Evolutionary conservation across 2,888 invertebrate genomes (phyloP).

Genomic region (Marronus borbonicus): DNA sequence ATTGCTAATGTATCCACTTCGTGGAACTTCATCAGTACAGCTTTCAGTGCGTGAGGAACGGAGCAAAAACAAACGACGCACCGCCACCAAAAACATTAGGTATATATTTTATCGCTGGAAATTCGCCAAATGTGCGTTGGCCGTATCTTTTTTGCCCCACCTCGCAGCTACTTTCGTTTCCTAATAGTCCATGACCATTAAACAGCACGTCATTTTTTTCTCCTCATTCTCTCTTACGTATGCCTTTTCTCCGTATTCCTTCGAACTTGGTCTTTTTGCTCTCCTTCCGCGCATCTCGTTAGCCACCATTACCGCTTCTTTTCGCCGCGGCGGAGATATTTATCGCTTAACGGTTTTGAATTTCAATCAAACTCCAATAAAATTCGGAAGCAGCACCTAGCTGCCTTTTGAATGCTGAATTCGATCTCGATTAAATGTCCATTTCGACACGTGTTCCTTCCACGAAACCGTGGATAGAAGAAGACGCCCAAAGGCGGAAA

Average conservation of each 20-base stretch:
- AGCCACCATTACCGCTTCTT: slow-evolving; percentile 10
- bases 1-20: slow-evolving; percentile 1
- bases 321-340: slow-evolving; percentile 32
- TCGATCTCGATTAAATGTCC: slow-evolving; percentile 46
- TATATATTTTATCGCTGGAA: slow-evolving; percentile 38
- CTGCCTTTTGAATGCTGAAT: slow-evolving; percentile 48
- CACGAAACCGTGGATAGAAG: not conserved
- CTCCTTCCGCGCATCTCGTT: slow-evolving; percentile 16
- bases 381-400: slow-evolving; percentile 34
- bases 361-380: slow-evolving; percentile 49
- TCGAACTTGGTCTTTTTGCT: not conserved
- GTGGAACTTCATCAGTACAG: not conserved
- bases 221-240: not conserved
- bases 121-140: slow-evolving; percentile 32
- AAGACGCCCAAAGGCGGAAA: not conserved
- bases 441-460: slow-evolving; percentile 42
- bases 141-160: slow-evolving; percentile 4
- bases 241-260: not conserved
- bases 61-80: slow-evolving; percentile 29
- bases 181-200: slow-evolving; percentile 37
- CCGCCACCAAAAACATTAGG: slow-evolving; percentile 19
- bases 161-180: slow-evolving; percentile 19
- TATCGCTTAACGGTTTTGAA: slow-evolving; percentile 48
- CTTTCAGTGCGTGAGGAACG: slow-evolving; percentile 2
- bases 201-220: slow-evolving; percentile 36